phyloP scores from a whole-genome alignment of 2,888 invertebrate species.

The Alcis repandata region DNA sequence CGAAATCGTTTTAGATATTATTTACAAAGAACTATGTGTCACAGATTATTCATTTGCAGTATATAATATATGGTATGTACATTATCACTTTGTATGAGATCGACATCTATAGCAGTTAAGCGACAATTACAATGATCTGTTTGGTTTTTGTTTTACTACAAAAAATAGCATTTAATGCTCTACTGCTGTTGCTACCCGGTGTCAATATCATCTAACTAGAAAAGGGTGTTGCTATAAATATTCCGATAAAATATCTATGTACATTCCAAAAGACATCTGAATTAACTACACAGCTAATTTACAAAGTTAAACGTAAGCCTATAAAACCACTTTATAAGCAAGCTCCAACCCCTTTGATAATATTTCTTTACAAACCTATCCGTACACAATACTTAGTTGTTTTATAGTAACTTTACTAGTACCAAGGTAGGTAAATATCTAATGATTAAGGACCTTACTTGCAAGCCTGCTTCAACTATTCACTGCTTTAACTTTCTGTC shows the following conservation, averaged over 20 bases:
- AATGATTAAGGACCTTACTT: too few relatives aligned
- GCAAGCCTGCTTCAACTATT: too few relatives aligned
- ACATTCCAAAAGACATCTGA: neutral
- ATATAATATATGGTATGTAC: conserved; percentile 8
- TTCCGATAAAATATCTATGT: neutral
- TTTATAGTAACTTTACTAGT: neutral
- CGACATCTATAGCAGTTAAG: neutral
- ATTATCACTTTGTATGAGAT: conserved; percentile 1
- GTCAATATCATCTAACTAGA: neutral
- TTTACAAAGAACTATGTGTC: neutral
- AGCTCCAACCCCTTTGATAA: conserved; percentile 6
- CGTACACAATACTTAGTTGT: neutral
- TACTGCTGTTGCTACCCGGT: neutral
- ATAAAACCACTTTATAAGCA: conserved; percentile 5
- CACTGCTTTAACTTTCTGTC: too few relatives aligned
- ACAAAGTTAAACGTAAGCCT: neutral
- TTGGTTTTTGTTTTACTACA: neutral
- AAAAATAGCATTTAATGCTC: conserved; percentile 7
- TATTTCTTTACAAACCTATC: neutral
- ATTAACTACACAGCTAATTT: neutral
- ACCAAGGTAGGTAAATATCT: neutral
- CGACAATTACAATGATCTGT: neutral
- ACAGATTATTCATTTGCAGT: neutral
- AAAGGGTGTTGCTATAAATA: neutral
- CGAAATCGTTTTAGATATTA: neutral